These are phyloP conservation scores for Dendrocincla tyrannina DNA, from an alignment of 2,797 vertebrate genomes.

Conservation along the genomic window DNA sequence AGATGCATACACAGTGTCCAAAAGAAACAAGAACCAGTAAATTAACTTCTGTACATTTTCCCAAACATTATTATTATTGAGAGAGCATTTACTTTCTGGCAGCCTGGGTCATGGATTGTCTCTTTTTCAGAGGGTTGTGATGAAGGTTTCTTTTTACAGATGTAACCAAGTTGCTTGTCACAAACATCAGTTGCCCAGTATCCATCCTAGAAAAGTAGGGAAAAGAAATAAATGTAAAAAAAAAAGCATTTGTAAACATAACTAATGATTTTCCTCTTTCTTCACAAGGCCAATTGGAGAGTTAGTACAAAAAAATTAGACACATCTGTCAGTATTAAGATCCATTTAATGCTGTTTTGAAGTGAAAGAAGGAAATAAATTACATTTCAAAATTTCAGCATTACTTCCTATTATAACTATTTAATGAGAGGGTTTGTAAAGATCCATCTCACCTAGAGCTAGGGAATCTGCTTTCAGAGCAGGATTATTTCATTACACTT, in stretches of 20 bases:
- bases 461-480: neutral
- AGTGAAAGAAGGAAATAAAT: neutral
- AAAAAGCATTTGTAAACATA: neutral
- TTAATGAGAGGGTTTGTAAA: neutral
- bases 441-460: neutral
- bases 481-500: neutral
- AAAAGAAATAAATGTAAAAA: neutral
- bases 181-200: slow-evolving; percentile 86
- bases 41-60: neutral
- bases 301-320: neutral
- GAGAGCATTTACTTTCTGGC: slow-evolving; percentile 79
- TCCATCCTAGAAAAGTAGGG: slow-evolving; percentile 77
- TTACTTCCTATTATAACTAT: neutral
- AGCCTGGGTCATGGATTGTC: slow-evolving; percentile 73
- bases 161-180: slow-evolving; percentile 80
- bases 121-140: slow-evolving; percentile 53
- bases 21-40: neutral
- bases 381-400: neutral
- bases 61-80: neutral
- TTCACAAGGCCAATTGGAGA: neutral
- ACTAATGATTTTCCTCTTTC: neutral
- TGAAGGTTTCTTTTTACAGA: slow-evolving; percentile 89
- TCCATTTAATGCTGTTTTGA: neutral
- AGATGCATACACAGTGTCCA: neutral
- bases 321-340: neutral